Conservation (phyloP, 1,140 invertebrate species). For the Oryctes rhinoceros region DNA sequence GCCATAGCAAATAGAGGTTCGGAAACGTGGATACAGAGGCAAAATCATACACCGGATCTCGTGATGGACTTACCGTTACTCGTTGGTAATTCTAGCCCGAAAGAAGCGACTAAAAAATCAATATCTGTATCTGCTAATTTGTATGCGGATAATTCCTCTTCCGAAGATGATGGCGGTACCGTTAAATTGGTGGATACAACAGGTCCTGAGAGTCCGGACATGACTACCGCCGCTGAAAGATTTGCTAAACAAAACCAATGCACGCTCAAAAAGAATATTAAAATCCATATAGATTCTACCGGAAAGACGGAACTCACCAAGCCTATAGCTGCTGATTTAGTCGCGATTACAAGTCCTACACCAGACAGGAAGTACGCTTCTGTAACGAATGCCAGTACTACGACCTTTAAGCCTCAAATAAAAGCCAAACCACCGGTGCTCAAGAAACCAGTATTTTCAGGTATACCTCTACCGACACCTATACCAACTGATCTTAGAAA, state of each 20-base stretch:
- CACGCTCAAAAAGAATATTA: slow-evolving; percentile 81
- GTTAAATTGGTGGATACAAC: slow-evolving; percentile 52
- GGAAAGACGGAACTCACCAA: slow-evolving; percentile 38
- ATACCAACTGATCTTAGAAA: slow-evolving; percentile 50
- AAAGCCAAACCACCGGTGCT: slow-evolving; percentile 58
- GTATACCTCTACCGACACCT: slow-evolving; percentile 47
- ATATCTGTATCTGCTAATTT: slow-evolving; percentile 54
- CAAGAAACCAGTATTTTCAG: slow-evolving; percentile 59
- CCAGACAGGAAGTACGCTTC: slow-evolving; percentile 54
- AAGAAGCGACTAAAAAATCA: slow-evolving; percentile 64
- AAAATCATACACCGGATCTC: slow-evolving; percentile 84
- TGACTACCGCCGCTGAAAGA: slow-evolving; percentile 76
- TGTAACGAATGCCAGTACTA: slow-evolving; percentile 47
- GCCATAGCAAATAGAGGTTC: slow-evolving; percentile 60
- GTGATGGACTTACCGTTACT: slow-evolving; percentile 82
- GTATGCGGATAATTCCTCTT: slow-evolving; percentile 46
- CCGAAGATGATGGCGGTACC: slow-evolving; percentile 49
- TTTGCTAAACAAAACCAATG: slow-evolving; percentile 84
- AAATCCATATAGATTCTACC: slow-evolving; percentile 58
- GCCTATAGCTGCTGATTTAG: slow-evolving; percentile 50
- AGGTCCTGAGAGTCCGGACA: slow-evolving; percentile 71
- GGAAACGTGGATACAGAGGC: slow-evolving; percentile 63
- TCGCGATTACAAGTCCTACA: slow-evolving; percentile 57
- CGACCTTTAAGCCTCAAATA: slow-evolving; percentile 57
- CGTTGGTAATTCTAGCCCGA: slow-evolving; percentile 59